Evolutionary conservation across 2,797 vertebrate species (phyloP).

Genomic region (Coracias cyanogaster): DNA sequence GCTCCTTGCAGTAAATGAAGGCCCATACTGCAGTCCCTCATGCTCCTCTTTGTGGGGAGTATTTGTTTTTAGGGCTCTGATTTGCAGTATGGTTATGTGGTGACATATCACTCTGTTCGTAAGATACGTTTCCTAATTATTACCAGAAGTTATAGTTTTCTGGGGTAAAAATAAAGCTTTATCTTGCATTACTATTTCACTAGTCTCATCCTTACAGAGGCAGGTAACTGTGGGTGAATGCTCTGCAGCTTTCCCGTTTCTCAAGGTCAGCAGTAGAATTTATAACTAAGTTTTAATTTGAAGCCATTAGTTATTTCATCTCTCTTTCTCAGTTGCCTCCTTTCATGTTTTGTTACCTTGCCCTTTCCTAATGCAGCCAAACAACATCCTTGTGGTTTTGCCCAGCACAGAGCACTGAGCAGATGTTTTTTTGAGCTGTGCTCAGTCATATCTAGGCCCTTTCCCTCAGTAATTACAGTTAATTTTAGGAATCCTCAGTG

Average conservation of each 20-base stretch:
- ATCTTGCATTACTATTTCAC: not conserved
- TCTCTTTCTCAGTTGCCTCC: not conserved
- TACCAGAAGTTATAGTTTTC: not conserved
- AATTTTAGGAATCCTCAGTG: slow-evolving; percentile 63
- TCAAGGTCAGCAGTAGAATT: not conserved
- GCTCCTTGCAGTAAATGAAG: not conserved
- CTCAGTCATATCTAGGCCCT: slow-evolving; percentile 20
- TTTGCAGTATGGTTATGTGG: not conserved
- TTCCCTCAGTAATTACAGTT: slow-evolving; percentile 56
- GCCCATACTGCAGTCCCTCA: not conserved
- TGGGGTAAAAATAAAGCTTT: not conserved
- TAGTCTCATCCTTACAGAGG: not conserved
- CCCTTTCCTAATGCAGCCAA: not conserved
- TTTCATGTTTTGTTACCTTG: slow-evolving; percentile 24
- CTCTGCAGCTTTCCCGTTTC: not conserved
- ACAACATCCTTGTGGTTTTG: not conserved
- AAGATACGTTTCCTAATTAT: not conserved
- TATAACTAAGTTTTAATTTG: not conserved
- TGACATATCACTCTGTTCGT: not conserved
- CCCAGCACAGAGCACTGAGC: not conserved
- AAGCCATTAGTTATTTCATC: slow-evolving; percentile 12
- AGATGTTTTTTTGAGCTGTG: slow-evolving; percentile 60
- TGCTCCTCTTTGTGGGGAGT: not conserved
- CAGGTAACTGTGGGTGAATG: not conserved
- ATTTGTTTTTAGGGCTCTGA: not conserved